Evolutionary conservation across 2,113 vertebrate genomes (phyloP).

Genomic region (Gorsachius goisagi): DNA sequence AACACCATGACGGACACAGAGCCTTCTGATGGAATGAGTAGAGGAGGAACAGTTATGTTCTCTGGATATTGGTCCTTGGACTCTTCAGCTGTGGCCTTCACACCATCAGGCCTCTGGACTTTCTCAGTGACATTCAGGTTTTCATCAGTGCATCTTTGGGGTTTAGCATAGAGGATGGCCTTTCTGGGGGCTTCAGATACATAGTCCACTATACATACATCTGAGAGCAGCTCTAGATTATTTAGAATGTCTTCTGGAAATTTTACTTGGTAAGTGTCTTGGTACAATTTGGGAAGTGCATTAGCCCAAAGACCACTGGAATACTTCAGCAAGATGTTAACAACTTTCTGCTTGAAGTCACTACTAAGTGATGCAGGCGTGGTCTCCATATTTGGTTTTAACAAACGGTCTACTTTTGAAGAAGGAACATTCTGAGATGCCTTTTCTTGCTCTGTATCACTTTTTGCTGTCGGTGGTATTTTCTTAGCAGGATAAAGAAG

Average conservation of each 20-base stretch:
- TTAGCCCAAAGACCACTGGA: conserved; percentile 87
- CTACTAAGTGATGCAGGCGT: background rate
- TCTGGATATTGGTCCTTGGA: conserved; percentile 37
- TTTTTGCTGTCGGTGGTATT: conserved; percentile 11
- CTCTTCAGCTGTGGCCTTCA: conserved; percentile 56
- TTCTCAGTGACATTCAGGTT: conserved; percentile 66
- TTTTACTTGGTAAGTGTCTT: conserved; percentile 81
- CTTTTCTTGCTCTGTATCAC: conserved; percentile 46
- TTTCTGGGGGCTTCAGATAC: conserved; percentile 78
- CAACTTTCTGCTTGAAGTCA: conserved; percentile 80
- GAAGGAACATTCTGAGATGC: conserved; percentile 7
- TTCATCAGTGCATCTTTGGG: conserved; percentile 38
- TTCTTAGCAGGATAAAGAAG: conserved; percentile 83
- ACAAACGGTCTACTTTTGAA: conserved; percentile 30
- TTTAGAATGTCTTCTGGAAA: conserved; percentile 82
- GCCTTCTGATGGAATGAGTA: conserved; percentile 78
- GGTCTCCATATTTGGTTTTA: conserved; percentile 11
- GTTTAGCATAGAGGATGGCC: conserved; percentile 87
- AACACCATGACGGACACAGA: conserved; percentile 87
- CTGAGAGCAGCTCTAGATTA: conserved; percentile 80
- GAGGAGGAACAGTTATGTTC: conserved; percentile 69
- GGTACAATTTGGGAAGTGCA: conserved; percentile 86
- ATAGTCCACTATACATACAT: conserved; percentile 84
- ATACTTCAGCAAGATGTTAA: conserved; percentile 83
- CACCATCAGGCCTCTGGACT: background rate